Percentiles rank a stretch among this genome's conserved stretches.
Conservation (phyloP, 2,888 invertebrate species). For the Trichogramma dendrolimi region DNA sequence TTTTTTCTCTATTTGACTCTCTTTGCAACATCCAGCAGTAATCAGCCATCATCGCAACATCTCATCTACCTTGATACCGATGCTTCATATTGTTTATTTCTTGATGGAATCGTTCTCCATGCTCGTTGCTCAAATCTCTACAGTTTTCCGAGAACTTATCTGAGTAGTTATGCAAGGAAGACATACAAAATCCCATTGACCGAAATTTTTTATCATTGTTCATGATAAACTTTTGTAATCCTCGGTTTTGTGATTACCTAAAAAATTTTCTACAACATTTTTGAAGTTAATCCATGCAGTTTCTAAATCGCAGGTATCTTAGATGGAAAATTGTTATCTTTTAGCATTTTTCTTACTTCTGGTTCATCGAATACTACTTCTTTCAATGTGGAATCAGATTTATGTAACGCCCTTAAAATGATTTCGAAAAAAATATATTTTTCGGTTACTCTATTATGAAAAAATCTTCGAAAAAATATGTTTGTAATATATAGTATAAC, state of each 20-base stretch:
- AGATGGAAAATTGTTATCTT: constrained; percentile 16
- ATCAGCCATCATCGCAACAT: constrained; percentile 4
- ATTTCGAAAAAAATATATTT: too few relatives aligned
- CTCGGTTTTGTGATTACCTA: constrained; percentile 28
- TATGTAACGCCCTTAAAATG: too few relatives aligned
- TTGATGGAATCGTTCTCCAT: constrained; percentile 44
- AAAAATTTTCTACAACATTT: constrained; percentile 25
- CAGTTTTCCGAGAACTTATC: constrained; percentile 41
- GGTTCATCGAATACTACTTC: constrained; percentile 21
- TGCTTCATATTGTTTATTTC: constrained; percentile 42
- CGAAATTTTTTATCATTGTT: constrained; percentile 30
- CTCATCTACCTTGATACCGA: constrained; percentile 36
- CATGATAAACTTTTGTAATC: constrained; percentile 29
- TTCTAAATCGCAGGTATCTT: constrained; percentile 27
- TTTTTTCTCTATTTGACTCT: not conserved
- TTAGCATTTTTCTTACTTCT: constrained; percentile 22
- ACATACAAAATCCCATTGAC: constrained; percentile 32
- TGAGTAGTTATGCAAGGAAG: constrained; percentile 38
- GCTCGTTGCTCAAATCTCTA: constrained; percentile 40
- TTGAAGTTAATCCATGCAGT: constrained; percentile 27
- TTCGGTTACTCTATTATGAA: too few relatives aligned
- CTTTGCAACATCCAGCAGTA: constrained; percentile 17
- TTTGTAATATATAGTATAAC: too few relatives aligned
- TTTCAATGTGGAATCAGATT: not conserved
- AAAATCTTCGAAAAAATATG: too few relatives aligned